These are phyloP conservation scores for Poecilia gillii DNA, from an alignment of 2,797 vertebrate species.

Conservation along the genomic window DNA sequence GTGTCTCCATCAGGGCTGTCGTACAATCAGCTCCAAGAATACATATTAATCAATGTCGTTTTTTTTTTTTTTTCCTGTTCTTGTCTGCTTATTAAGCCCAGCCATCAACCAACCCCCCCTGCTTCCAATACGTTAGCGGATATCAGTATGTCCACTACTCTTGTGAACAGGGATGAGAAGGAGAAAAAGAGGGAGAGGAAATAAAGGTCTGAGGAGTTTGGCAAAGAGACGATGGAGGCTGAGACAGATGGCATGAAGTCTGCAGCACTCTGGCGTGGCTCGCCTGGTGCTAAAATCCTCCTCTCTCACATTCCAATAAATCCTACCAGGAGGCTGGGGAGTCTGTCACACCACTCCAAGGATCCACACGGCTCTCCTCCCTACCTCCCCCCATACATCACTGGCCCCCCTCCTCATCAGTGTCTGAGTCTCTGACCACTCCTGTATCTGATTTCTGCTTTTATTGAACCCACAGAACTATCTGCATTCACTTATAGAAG, in stretches of 20 bases:
- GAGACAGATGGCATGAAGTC: constrained; percentile 90
- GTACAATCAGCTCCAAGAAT: constrained; percentile 78
- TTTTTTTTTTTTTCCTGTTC: constrained; percentile 40
- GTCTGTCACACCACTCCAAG: constrained; percentile 82
- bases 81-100: constrained; percentile 69
- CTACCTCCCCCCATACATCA: constrained; percentile 21
- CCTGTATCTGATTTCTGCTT: constrained; percentile 35
- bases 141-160: constrained; percentile 82
- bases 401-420: constrained; percentile 26
- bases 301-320: constrained; percentile 89
- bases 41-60: constrained; percentile 74
- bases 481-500: constrained; percentile 47
- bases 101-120: constrained; percentile 52
- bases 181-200: constrained; percentile 74
- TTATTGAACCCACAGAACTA: constrained; percentile 39
- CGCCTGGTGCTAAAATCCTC: constrained; percentile 88
- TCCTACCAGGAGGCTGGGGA: constrained; percentile 87
- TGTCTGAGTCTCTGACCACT: constrained; percentile 74
- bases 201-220: constrained; percentile 87
- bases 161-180: constrained; percentile 86
- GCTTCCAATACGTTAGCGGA: constrained; percentile 76
- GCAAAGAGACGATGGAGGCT: constrained; percentile 82
- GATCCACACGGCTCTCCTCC: constrained; percentile 70
- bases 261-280: constrained; percentile 85
- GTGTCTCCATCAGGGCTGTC: constrained; percentile 77